Conservation (phyloP, 2,113 vertebrate species). For the Morone saxatilis region DNA sequence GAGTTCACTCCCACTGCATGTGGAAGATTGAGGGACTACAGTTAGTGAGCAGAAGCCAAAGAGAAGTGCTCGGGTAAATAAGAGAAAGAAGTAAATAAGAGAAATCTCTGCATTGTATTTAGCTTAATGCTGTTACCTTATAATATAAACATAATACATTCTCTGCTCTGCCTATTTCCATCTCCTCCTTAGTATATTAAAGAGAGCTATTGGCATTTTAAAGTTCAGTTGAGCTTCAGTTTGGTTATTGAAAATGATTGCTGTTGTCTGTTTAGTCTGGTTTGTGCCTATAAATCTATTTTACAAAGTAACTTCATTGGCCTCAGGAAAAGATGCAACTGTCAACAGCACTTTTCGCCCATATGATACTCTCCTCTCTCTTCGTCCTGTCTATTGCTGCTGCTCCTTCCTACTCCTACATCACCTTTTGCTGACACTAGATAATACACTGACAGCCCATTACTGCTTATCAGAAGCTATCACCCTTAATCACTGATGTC, state of each 20-base stretch:
- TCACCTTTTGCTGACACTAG: slow-evolving; percentile 62
- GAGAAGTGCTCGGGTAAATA: slow-evolving; percentile 8
- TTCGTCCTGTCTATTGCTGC: slow-evolving; percentile 36
- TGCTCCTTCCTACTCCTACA: slow-evolving; percentile 36
- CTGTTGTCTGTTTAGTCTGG: slow-evolving; percentile 22
- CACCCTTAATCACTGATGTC: slow-evolving; percentile 64
- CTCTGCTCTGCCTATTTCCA: slow-evolving; percentile 1
- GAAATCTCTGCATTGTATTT: slow-evolving; percentile 5
- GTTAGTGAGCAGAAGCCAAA: slow-evolving; percentile 7
- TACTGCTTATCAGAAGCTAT: slow-evolving; percentile 69
- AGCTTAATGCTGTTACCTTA: slow-evolving; percentile 2
- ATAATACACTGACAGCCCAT: slow-evolving; percentile 70
- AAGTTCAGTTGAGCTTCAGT: background rate
- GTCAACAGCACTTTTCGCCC: slow-evolving; percentile 50
- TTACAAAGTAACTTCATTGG: slow-evolving; percentile 36
- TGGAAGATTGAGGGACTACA: slow-evolving; percentile 1
- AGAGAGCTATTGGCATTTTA: background rate
- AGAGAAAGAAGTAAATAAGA: slow-evolving; percentile 26
- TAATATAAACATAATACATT: background rate
- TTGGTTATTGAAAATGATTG: slow-evolving; percentile 25
- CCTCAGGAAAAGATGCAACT: slow-evolving; percentile 35
- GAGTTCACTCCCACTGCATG: slow-evolving; percentile 1
- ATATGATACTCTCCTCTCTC: slow-evolving; percentile 29
- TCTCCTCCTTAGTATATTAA: slow-evolving; percentile 26
- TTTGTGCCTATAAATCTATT: slow-evolving; percentile 40